Conservation (phyloP, 1,140 invertebrate genomes). For the Brachionus angularis region DNA sequence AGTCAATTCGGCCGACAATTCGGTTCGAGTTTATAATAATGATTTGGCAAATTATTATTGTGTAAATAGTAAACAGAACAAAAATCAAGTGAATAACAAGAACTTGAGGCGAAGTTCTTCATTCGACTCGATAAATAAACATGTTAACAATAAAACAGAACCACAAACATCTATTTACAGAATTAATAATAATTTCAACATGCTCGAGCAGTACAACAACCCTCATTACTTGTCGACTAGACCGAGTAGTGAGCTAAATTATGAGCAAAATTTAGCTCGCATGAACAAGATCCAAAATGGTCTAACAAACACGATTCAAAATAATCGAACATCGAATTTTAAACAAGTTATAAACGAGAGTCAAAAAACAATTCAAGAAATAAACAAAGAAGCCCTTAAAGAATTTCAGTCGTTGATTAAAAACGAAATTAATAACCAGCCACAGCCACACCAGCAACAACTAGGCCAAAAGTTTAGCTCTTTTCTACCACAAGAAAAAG, state of each 20-base stretch:
- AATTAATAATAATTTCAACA: neutral
- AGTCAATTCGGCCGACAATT: conserved; percentile 7
- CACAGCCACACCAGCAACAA: no score
- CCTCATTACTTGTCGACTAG: no score
- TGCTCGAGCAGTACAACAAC: conserved; percentile 6
- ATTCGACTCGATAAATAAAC: neutral
- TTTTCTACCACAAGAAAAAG: neutral
- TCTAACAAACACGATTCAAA: neutral
- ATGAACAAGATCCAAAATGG: no score
- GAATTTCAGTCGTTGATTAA: conserved; percentile 11
- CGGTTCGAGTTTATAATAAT: neutral
- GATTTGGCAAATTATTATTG: conserved; percentile 14
- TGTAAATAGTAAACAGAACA: neutral
- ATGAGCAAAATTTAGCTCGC: no score
- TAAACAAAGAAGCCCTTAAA: conserved; percentile 4
- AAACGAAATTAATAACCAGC: neutral
- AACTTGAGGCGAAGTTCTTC: conserved; percentile 15
- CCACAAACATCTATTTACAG: neutral
- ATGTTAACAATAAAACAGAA: neutral
- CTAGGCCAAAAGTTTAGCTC: conserved; percentile 3
- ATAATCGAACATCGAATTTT: neutral
- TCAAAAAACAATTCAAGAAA: conserved; percentile 20
- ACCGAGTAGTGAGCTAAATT: neutral
- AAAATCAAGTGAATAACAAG: no score
- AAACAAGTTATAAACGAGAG: neutral